phyloP scores from a whole-genome alignment of 2,797 vertebrate genomes.

The Nyctalus aviator region DNA sequence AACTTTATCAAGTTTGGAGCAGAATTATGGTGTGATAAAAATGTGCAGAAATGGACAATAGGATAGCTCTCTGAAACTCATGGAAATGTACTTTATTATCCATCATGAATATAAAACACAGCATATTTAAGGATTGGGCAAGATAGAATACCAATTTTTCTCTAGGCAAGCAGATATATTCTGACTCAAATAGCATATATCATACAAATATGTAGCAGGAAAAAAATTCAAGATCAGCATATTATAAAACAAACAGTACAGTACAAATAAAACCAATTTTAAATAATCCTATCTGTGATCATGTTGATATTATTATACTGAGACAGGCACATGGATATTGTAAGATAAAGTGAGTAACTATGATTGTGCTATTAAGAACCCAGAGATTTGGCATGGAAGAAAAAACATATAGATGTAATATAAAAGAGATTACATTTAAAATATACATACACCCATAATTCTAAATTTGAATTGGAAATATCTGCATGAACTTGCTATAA shows the following conservation, averaged over 20 bases:
- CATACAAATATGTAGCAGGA: neutral
- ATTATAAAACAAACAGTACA: neutral
- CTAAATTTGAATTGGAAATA: neutral
- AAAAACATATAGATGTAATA: neutral
- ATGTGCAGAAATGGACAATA: conserved; percentile 15
- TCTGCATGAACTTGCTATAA: neutral
- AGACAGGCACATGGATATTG: neutral
- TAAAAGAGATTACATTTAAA: neutral
- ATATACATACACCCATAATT: neutral
- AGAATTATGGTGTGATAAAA: conserved; percentile 63
- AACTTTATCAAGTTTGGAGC: conserved; percentile 44
- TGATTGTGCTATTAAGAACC: neutral
- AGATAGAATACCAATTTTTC: neutral
- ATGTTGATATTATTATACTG: neutral
- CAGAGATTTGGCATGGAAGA: neutral
- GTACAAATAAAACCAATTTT: neutral
- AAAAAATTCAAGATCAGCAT: neutral
- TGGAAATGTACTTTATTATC: neutral
- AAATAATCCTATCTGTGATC: neutral
- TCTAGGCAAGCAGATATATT: conserved; percentile 7
- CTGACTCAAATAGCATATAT: neutral
- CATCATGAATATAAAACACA: conserved; percentile 54
- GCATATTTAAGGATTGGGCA: conserved; percentile 15
- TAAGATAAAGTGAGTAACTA: neutral
- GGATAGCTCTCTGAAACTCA: conserved; percentile 45